phyloP scores from a whole-genome alignment of 2,888 invertebrate species.

The Orthosia gothica region DNA sequence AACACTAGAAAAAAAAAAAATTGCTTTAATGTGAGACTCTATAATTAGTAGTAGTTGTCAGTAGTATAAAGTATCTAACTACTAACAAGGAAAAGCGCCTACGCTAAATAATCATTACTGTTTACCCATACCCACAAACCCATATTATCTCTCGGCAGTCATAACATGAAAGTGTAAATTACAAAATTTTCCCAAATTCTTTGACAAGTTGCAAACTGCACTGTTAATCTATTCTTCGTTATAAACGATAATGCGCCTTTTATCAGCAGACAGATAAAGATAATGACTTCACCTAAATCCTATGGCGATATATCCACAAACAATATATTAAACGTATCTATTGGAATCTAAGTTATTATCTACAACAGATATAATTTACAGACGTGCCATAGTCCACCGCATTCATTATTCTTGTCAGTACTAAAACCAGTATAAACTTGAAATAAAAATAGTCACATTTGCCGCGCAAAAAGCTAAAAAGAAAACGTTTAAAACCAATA shows the following conservation, averaged over 20 bases:
- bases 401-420: too few relatives aligned
- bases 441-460: background rate
- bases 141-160: background rate
- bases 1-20: too few relatives aligned
- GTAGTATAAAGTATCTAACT: too few relatives aligned
- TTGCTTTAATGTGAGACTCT: too few relatives aligned
- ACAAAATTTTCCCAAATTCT: too few relatives aligned
- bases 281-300: too few relatives aligned
- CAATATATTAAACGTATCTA: background rate
- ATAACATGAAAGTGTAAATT: too few relatives aligned
- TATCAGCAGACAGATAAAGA: background rate
- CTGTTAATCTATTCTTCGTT: background rate
- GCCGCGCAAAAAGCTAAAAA: background rate
- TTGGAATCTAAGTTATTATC: too few relatives aligned
- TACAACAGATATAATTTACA: background rate
- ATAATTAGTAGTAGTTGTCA: too few relatives aligned
- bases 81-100: background rate
- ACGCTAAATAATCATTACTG: background rate
- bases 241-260: background rate
- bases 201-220: background rate
- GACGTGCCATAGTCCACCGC: background rate
- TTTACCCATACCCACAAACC: background rate
- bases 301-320: background rate
- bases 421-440: background rate
- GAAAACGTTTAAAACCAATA: background rate